Percentiles rank a stretch among this genome's conserved stretches.
Conservation (phyloP, 1,140 invertebrate species). For the Philotrypesis tridentata region DNA sequence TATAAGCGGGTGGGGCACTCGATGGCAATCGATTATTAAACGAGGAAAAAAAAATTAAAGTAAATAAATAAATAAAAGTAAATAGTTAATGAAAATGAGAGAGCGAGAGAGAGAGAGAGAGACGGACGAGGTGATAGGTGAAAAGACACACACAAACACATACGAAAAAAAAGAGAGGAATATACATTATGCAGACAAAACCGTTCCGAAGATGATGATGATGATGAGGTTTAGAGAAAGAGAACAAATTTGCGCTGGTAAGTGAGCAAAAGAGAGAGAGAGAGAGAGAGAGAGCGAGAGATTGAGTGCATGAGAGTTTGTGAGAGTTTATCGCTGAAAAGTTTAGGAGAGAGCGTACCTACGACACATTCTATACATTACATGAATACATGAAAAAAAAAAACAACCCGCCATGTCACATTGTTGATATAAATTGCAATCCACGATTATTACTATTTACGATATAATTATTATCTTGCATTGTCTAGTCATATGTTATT, state of each 20-base stretch:
- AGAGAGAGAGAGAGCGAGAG: conserved; percentile 43
- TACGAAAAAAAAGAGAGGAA: neutral
- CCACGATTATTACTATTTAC: conserved; percentile 75
- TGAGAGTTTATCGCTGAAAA: conserved; percentile 52
- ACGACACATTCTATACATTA: conserved; percentile 61
- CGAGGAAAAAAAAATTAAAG: neutral
- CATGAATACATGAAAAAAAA: conserved; percentile 52
- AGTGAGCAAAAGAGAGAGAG: conserved; percentile 16
- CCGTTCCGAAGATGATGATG: neutral
- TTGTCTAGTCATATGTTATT: conserved; percentile 75
- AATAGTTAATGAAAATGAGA: too few species aligned
- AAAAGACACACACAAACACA: neutral
- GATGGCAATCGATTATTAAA: conserved; percentile 3
- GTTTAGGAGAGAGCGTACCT: conserved; percentile 54
- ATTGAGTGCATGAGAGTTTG: too few species aligned
- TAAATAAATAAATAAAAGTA: neutral
- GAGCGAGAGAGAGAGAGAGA: neutral
- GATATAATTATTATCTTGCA: conserved; percentile 75
- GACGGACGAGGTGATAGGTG: conserved; percentile 43
- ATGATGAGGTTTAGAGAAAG: neutral
- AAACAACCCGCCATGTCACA: conserved; percentile 67
- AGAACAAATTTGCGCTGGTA: conserved; percentile 3
- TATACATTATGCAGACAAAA: neutral
- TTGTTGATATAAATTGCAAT: conserved; percentile 75
- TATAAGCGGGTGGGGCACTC: neutral